These are phyloP conservation scores for Muscicapa adusta DNA, from an alignment of 2,113 vertebrate species.

Conservation along the genomic window DNA sequence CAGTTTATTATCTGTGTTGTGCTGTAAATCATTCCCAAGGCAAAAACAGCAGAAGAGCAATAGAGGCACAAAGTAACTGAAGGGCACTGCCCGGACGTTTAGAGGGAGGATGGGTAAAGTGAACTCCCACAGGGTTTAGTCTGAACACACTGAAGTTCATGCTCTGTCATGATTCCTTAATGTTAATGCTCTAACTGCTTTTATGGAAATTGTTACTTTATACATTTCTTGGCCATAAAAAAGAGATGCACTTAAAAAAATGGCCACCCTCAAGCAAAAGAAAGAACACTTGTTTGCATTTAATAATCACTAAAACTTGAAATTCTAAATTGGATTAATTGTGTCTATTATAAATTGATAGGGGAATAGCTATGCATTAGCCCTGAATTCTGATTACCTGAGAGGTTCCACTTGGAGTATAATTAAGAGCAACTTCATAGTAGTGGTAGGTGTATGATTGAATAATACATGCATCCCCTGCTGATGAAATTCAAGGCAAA, in stretches of 20 bases:
- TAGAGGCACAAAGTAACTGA: neutral
- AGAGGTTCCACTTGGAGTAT: slow-evolving; percentile 68
- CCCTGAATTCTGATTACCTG: slow-evolving; percentile 70
- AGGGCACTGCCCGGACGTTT: neutral
- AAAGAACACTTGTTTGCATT: slow-evolving; percentile 48
- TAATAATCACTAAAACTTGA: slow-evolving; percentile 62
- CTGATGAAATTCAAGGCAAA: slow-evolving; percentile 51
- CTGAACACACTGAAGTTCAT: neutral
- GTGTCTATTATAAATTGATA: slow-evolving; percentile 68
- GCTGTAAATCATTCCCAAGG: neutral
- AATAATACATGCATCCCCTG: slow-evolving; percentile 59
- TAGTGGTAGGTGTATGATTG: slow-evolving; percentile 56
- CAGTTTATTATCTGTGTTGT: neutral
- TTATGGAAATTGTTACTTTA: neutral
- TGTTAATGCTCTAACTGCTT: neutral
- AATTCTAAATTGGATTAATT: slow-evolving; percentile 71
- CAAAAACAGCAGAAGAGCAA: neutral
- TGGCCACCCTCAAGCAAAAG: slow-evolving; percentile 9
- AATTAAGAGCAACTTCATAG: slow-evolving; percentile 66
- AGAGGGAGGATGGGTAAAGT: neutral
- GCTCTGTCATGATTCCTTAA: neutral
- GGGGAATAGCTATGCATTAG: slow-evolving; percentile 65
- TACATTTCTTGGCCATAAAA: neutral
- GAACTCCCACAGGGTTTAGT: neutral
- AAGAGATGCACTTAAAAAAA: neutral